Conservation (phyloP, 2,888 invertebrate species). For the Sympetrum striolatum region DNA sequence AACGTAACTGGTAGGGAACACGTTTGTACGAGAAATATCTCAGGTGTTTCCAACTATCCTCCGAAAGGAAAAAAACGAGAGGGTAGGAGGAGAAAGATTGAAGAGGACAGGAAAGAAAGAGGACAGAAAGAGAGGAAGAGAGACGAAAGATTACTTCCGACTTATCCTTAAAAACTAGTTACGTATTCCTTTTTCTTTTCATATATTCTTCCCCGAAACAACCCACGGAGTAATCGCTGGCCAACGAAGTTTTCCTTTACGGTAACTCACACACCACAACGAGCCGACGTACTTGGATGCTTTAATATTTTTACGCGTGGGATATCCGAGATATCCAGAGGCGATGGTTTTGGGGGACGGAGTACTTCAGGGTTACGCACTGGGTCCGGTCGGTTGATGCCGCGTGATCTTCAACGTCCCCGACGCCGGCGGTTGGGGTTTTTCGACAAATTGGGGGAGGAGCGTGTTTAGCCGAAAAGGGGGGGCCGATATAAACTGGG, state of each 20-base stretch:
- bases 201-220: neutral
- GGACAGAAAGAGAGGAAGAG: neutral
- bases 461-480: neutral
- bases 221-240: neutral
- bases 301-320: neutral
- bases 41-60: neutral
- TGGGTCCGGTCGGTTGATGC: neutral
- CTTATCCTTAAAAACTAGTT: neutral
- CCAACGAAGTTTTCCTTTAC: neutral
- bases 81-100: neutral
- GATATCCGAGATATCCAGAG: neutral
- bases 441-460: neutral
- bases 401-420: neutral
- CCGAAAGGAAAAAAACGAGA: neutral
- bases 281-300: neutral
- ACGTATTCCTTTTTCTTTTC: neutral
- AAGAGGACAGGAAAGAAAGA: neutral
- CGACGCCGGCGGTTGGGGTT: neutral
- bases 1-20: neutral
- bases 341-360: neutral
- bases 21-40: neutral
- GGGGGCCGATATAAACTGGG: constrained; percentile 10
- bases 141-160: neutral
- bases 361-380: neutral
- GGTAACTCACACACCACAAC: neutral